Evolutionary conservation across 2,113 vertebrate genomes (phyloP).

Genomic region (Glareola pratincola): DNA sequence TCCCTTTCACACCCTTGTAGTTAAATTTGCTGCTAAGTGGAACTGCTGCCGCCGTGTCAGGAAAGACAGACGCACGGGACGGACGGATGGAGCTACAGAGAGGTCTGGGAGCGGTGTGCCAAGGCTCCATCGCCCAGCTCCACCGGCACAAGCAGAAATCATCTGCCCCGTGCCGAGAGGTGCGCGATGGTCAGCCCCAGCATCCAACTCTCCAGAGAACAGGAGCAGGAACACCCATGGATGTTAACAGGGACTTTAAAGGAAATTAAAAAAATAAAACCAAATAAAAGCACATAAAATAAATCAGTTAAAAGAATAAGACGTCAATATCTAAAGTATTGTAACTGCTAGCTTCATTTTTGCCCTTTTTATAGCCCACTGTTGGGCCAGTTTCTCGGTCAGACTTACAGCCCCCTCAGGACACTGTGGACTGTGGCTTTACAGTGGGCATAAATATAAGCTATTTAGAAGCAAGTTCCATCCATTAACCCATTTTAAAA

Average conservation of each 20-base stretch:
- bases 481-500: background rate
- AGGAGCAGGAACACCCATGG: background rate
- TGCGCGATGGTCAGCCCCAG: rapidly evolving
- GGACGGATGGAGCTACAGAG: background rate
- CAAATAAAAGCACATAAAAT: background rate
- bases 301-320: background rate
- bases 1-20: background rate
- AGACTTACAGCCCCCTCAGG: background rate
- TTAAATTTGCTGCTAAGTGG: background rate
- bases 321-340: background rate
- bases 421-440: background rate
- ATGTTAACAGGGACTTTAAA: background rate
- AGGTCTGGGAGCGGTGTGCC: background rate
- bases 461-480: background rate
- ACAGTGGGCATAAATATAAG: background rate
- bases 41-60: background rate
- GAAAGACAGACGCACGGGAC: background rate
- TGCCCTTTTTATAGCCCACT: background rate
- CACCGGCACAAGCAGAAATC: background rate
- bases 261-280: background rate
- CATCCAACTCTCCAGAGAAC: background rate
- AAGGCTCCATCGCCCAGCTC: background rate
- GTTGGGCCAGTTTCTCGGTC: background rate
- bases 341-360: background rate
- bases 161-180: background rate